phyloP scores from a whole-genome alignment of 2,797 vertebrate genomes.

The Hozukius guyotensis region DNA sequence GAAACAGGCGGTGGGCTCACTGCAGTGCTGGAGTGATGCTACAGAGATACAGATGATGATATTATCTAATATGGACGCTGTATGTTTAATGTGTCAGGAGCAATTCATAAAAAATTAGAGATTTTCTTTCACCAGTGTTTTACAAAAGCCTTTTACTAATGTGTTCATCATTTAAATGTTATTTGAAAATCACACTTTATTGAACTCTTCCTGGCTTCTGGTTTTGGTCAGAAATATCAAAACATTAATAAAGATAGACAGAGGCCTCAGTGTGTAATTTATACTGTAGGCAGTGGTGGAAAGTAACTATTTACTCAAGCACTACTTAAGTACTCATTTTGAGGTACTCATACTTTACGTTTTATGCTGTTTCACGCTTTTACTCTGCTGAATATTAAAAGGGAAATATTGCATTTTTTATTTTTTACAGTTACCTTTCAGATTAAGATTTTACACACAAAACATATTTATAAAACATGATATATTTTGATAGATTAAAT shows the following conservation, averaged over 20 bases:
- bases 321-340: neutral
- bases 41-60: constrained; percentile 23
- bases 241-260: neutral
- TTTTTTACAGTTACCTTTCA: neutral
- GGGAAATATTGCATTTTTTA: neutral
- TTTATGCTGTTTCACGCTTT: neutral
- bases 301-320: neutral
- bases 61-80: neutral
- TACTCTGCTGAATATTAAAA: too few species aligned
- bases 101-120: neutral
- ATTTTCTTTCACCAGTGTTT: neutral
- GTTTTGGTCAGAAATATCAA: neutral
- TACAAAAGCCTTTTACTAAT: neutral
- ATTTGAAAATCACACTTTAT: neutral
- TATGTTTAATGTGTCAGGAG: neutral
- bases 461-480: too few species aligned
- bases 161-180: neutral
- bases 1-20: constrained; percentile 30
- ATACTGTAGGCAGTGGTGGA: neutral
- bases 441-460: neutral
- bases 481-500: too few species aligned
- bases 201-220: neutral
- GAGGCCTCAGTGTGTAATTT: neutral
- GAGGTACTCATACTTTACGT: neutral
- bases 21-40: constrained; percentile 17